A percentile compares a stretch with the other conserved stretches of the same genome.
Evolutionary conservation across 2,797 vertebrate species (phyloP).

Genomic region (Rallus crepitans): DNA sequence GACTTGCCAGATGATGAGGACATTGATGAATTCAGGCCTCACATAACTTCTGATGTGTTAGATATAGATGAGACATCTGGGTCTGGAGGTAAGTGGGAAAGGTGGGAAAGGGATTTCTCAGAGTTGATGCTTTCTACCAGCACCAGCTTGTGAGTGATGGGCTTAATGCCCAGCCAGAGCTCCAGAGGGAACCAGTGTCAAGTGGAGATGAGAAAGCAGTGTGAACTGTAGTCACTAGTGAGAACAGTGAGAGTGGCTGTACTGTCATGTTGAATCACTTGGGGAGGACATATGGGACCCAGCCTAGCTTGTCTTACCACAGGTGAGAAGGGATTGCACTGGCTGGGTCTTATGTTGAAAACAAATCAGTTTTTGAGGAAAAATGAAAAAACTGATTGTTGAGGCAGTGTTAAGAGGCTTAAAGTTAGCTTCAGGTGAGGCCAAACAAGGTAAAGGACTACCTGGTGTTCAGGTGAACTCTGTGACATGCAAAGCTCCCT

Average conservation of each 20-base stretch:
- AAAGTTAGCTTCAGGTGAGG: not conserved
- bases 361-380: slow-evolving; percentile 6
- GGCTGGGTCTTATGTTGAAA: not conserved
- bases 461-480: slow-evolving; percentile 8
- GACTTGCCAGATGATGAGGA: slow-evolving; percentile 81
- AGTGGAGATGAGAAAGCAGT: not conserved
- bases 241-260: slow-evolving; percentile 17
- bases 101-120: slow-evolving; percentile 30
- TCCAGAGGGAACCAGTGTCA: not conserved
- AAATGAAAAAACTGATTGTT: not conserved
- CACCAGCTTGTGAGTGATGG: not conserved
- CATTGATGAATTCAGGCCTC: slow-evolving; percentile 27
- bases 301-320: not conserved
- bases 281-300: not conserved
- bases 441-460: slow-evolving; percentile 23
- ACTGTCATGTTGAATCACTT: not conserved
- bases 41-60: slow-evolving; percentile 43
- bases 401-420: slow-evolving; percentile 13
- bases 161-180: not conserved
- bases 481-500: slow-evolving; percentile 31
- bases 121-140: not conserved
- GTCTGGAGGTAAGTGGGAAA: slow-evolving; percentile 85
- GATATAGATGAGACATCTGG: slow-evolving; percentile 83
- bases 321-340: not conserved
- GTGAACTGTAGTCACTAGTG: not conserved